phyloP scores from a whole-genome alignment of 2,797 vertebrate genomes.

The Dicrostonyx torquatus region DNA sequence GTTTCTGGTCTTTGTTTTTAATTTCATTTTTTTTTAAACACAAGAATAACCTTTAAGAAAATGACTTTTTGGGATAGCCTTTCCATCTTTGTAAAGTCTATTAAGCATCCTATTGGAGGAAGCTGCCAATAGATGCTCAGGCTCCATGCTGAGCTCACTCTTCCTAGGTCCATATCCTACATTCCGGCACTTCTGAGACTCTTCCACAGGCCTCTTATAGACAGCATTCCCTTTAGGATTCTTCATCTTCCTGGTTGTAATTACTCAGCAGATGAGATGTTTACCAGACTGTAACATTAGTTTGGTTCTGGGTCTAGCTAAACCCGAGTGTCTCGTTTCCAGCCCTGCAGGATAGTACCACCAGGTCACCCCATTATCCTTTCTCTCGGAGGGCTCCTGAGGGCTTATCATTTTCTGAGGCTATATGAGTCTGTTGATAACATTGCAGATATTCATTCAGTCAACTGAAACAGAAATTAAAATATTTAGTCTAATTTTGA shows the following conservation, averaged over 20 bases:
- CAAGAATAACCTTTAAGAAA: neutral
- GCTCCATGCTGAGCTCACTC: neutral
- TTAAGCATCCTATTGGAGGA: neutral
- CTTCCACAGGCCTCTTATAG: neutral
- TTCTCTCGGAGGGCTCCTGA: neutral
- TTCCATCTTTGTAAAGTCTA: neutral
- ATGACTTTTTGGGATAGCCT: neutral
- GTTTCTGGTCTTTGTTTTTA: neutral
- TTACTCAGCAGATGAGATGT: neutral
- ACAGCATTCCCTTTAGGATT: neutral
- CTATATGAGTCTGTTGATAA: neutral
- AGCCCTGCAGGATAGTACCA: neutral
- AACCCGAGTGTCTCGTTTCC: neutral
- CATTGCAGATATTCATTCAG: neutral
- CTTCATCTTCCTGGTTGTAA: neutral
- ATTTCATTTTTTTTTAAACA: neutral
- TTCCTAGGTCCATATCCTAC: neutral
- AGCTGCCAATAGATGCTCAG: neutral
- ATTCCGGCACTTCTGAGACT: neutral
- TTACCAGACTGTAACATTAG: neutral
- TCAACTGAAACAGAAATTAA: constrained; percentile 7
- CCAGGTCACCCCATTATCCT: neutral
- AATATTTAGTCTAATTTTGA: neutral
- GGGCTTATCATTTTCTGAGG: neutral
- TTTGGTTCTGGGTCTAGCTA: neutral